phyloP scores from a whole-genome alignment of 2,113 vertebrate species.

The Malurus elegans region DNA sequence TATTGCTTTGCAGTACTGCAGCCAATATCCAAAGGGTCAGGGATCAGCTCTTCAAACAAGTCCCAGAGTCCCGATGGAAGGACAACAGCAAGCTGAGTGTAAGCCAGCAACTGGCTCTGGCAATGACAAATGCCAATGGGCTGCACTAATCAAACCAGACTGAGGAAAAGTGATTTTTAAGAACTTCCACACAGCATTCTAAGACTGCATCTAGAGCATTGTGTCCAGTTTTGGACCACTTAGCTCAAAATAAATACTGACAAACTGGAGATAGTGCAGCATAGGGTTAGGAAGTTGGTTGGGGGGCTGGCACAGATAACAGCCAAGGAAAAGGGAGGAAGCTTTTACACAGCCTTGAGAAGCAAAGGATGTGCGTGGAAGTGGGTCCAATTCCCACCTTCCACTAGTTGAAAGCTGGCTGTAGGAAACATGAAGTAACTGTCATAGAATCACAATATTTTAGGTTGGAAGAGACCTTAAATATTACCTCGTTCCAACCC shows the following conservation, averaged over 20 bases:
- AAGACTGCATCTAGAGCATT: not conserved
- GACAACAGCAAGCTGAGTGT: not conserved
- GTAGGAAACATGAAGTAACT: not conserved
- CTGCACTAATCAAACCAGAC: not conserved
- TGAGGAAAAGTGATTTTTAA: not conserved
- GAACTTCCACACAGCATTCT: not conserved
- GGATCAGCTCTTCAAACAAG: not conserved
- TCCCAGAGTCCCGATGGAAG: not conserved
- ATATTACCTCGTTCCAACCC: not conserved
- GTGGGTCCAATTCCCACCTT: not conserved
- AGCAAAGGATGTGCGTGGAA: not conserved
- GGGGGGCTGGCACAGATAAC: rapidly evolving
- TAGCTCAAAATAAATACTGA: not conserved
- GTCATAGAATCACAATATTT: not conserved
- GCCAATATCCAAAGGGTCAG: not conserved
- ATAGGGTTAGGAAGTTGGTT: rapidly evolving
- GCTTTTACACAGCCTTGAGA: not conserved
- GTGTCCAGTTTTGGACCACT: not conserved
- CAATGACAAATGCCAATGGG: not conserved
- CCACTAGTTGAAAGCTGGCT: not conserved
- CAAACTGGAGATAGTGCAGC: not conserved
- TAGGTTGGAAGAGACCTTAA: not conserved
- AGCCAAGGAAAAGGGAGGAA: not conserved
- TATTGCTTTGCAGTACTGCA: not conserved
- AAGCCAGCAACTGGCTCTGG: not conserved